phyloP scores from a whole-genome alignment of 1,140 invertebrate genomes.

The Drosophila sproati region DNA sequence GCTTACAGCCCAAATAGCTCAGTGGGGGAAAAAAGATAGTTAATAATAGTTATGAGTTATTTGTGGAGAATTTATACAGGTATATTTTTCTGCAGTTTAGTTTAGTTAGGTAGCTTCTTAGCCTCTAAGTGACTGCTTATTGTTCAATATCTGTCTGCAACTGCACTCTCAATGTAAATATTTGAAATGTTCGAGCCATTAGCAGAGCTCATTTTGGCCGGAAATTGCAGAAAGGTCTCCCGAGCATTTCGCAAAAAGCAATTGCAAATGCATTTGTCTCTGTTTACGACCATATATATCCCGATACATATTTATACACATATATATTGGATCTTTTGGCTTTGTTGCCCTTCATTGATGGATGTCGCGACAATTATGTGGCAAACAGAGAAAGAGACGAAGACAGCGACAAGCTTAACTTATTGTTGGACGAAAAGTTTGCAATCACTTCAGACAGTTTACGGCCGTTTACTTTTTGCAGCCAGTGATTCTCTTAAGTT shows the following conservation, averaged over 20 bases:
- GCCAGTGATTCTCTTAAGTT: constrained; percentile 51
- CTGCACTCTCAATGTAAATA: constrained; percentile 18
- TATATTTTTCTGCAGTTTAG: no score
- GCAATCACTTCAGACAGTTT: constrained; percentile 73
- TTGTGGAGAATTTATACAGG: no score
- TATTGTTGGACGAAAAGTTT: constrained; percentile 62
- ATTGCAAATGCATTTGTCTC: constrained; percentile 20
- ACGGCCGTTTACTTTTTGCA: constrained; percentile 32
- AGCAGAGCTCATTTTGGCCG: constrained; percentile 27
- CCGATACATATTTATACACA: background rate
- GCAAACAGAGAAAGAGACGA: constrained; percentile 22
- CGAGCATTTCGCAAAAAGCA: constrained; percentile 25
- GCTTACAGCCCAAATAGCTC: no score
- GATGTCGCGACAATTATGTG: constrained; percentile 37
- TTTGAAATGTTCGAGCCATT: constrained; percentile 31
- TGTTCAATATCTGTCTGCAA: background rate
- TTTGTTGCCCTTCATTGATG: constrained; percentile 13
- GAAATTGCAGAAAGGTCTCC: constrained; percentile 42
- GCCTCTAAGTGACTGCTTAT: no score
- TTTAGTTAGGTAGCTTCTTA: no score
- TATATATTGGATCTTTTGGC: constrained; percentile 6
- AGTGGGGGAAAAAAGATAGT: no score
- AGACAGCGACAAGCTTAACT: constrained; percentile 55
- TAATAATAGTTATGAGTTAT: no score
- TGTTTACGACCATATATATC: background rate